Percentiles rank a stretch among this genome's conserved stretches.
Evolutionary conservation across 1,140 invertebrate species (phyloP).

Genomic region (Trichomalopsis sarcophagae): DNA sequence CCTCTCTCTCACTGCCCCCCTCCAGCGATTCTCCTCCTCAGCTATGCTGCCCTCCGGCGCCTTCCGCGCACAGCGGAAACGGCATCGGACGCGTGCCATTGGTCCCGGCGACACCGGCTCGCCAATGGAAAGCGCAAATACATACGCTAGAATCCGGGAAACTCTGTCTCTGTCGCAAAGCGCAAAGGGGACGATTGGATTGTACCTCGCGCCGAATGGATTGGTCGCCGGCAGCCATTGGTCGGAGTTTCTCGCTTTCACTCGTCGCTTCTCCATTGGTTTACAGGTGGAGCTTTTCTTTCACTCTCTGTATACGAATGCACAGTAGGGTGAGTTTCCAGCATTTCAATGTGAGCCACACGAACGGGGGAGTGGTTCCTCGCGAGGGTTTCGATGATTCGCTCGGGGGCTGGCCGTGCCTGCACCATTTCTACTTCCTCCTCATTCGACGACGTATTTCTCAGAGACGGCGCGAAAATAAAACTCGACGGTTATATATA

Average conservation of each 20-base stretch:
- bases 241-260: slow-evolving; percentile 45
- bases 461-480: background rate
- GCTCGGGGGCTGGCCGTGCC: background rate
- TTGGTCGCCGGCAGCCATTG: slow-evolving; percentile 43
- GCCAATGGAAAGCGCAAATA: slow-evolving; percentile 70
- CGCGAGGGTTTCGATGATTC: background rate
- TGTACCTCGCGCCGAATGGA: slow-evolving; percentile 19
- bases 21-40: background rate
- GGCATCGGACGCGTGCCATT: slow-evolving; percentile 68
- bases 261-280: slow-evolving; percentile 44
- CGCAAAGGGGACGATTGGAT: slow-evolving; percentile 41
- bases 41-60: slow-evolving; percentile 43
- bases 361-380: background rate
- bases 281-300: slow-evolving; percentile 16
- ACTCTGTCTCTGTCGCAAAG: slow-evolving; percentile 43
- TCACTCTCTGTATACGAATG: background rate
- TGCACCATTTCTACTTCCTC: background rate
- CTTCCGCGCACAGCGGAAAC: slow-evolving; percentile 59
- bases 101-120: slow-evolving; percentile 67
- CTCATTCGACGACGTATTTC: background rate
- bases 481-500: background rate
- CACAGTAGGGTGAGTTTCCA: background rate
- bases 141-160: slow-evolving; percentile 64
- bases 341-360: background rate
- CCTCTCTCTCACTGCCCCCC: background rate